A percentile compares a stretch with the other conserved stretches of the same genome.
phyloP scores from a whole-genome alignment of 1,140 invertebrate genomes.

The Drosophila oshimai region DNA sequence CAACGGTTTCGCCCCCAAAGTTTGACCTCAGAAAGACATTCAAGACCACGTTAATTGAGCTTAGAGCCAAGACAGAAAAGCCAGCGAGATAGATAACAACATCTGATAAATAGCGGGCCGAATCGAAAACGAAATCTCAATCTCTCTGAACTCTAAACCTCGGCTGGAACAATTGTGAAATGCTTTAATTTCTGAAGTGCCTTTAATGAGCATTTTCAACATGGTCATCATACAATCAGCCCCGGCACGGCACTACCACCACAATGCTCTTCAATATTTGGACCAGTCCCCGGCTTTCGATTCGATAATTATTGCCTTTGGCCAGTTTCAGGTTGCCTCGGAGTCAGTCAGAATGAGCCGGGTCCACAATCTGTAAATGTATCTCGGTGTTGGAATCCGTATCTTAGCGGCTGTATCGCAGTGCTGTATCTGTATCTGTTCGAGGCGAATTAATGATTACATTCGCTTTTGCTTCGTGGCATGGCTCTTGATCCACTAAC shows the following conservation, averaged over 20 bases:
- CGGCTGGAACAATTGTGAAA: constrained; percentile 72
- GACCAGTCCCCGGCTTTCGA: constrained; percentile 47
- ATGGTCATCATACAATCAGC: constrained; percentile 77
- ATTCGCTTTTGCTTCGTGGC: constrained; percentile 39
- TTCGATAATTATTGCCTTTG: constrained; percentile 74
- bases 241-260: neutral
- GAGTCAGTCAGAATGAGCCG: constrained; percentile 41
- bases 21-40: constrained; percentile 43
- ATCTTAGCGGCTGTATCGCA: constrained; percentile 7
- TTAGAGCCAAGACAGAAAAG: constrained; percentile 13
- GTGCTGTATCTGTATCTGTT: constrained; percentile 20
- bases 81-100: constrained; percentile 68
- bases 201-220: constrained; percentile 81
- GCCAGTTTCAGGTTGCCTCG: constrained; percentile 17
- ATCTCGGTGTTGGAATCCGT: constrained; percentile 40
- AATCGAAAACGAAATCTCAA: constrained; percentile 58
- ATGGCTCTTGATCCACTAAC: constrained; percentile 80
- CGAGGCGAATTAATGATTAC: constrained; percentile 76
- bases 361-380: constrained; percentile 64
- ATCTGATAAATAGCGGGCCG: constrained; percentile 71
- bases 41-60: constrained; percentile 69
- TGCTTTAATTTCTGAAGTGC: constrained; percentile 79
- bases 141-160: constrained; percentile 40
- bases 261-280: constrained; percentile 65
- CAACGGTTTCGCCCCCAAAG: constrained; percentile 33